These are phyloP conservation scores for Decapterus maruadsi DNA, from an alignment of 2,797 vertebrate genomes.

Conservation along the genomic window DNA sequence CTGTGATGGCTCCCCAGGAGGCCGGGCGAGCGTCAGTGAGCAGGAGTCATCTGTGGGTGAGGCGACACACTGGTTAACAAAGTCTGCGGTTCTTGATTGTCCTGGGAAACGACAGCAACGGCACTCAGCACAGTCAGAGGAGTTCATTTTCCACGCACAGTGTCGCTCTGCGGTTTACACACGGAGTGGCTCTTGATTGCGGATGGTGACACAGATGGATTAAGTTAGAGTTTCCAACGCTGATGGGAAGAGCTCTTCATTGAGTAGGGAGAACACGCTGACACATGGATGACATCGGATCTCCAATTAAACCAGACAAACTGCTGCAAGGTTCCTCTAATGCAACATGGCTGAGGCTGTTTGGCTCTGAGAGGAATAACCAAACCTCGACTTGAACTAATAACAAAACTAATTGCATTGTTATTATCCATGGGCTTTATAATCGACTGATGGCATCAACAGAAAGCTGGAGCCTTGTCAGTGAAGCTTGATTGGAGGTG, in stretches of 20 bases:
- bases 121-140: conserved; percentile 3
- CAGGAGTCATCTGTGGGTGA: background rate
- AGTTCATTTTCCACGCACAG: background rate
- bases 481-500: too few species aligned
- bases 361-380: conserved; percentile 1
- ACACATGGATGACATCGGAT: too few species aligned
- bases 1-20: background rate
- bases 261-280: conserved; percentile 41
- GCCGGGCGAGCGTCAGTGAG: background rate
- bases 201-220: conserved; percentile 73
- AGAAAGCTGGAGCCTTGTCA: too few species aligned
- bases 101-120: background rate
- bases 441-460: too few species aligned
- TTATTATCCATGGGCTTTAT: too few species aligned
- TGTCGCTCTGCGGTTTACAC: conserved; percentile 24
- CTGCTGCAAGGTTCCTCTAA: conserved; percentile 57
- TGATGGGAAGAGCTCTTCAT: conserved; percentile 73
- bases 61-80: conserved; percentile 9
- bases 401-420: too few species aligned
- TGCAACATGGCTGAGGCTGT: conserved; percentile 42
- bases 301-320: conserved; percentile 55
- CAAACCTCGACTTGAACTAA: too few species aligned
- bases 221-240: conserved; percentile 68
- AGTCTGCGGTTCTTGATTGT: conserved; percentile 12
- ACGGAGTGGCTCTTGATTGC: conserved; percentile 44